Evolutionary conservation across 2,113 vertebrate genomes (phyloP).

Genomic region (Cyprichromis sp.): DNA sequence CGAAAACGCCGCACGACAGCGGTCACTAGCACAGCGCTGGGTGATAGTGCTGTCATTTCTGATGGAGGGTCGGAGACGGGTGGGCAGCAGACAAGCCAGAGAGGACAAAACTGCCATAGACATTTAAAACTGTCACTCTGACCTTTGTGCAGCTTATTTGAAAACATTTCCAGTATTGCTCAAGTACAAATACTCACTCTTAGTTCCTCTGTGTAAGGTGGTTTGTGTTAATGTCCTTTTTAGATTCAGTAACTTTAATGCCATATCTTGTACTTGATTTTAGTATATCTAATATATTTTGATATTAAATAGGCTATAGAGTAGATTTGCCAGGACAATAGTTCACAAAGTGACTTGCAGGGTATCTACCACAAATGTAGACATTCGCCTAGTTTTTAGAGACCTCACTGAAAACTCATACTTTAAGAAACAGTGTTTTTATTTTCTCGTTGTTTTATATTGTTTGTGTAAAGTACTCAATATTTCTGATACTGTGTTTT

Average conservation of each 20-base stretch:
- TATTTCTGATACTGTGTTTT: background rate
- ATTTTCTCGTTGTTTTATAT: background rate
- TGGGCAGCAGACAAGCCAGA: background rate
- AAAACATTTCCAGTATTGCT: background rate
- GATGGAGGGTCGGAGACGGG: conserved; percentile 50
- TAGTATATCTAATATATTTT: conserved; percentile 19
- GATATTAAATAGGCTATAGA: background rate
- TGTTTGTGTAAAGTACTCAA: background rate
- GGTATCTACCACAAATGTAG: background rate
- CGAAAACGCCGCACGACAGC: background rate
- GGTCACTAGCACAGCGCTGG: conserved; percentile 44
- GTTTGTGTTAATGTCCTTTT: background rate
- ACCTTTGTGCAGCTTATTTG: background rate
- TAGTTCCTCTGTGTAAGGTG: background rate
- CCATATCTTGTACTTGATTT: conserved; percentile 15
- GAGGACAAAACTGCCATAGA: conserved; percentile 39
- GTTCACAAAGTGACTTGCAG: background rate
- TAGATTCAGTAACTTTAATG: background rate
- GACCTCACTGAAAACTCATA: background rate
- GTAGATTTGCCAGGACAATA: background rate
- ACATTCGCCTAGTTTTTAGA: background rate
- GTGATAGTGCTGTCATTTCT: conserved; percentile 54
- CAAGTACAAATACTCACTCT: background rate
- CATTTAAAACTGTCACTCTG: conserved; percentile 30
- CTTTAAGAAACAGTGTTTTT: background rate